Percentiles rank a stretch among this genome's conserved stretches.
Conservation (phyloP, 2,113 vertebrate species). For the Chloropsis hardwickii region DNA sequence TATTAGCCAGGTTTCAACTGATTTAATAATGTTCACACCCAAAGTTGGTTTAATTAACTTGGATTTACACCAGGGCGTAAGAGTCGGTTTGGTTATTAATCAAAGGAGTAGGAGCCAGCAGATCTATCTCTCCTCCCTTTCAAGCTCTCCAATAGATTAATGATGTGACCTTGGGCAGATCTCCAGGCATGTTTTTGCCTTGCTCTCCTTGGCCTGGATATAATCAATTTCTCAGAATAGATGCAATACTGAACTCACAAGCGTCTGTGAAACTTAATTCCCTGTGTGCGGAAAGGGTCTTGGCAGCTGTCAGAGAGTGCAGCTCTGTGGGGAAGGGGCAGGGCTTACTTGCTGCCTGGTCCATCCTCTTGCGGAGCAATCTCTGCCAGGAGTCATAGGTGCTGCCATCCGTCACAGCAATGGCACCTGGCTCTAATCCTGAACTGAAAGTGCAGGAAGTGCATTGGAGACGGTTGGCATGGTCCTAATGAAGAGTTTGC, state of each 20-base stretch:
- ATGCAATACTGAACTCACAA: slow-evolving; percentile 18
- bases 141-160: slow-evolving; percentile 30
- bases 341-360: neutral
- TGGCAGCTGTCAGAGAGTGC: slow-evolving; percentile 3
- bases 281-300: neutral
- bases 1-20: slow-evolving; percentile 14
- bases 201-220: neutral
- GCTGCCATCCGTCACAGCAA: neutral
- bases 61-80: neutral
- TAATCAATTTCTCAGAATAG: slow-evolving; percentile 58
- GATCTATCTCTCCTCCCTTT: neutral
- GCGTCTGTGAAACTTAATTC: slow-evolving; percentile 20
- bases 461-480: neutral
- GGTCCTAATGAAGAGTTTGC: neutral
- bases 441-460: neutral
- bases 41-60: slow-evolving; percentile 47
- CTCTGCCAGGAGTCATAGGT: neutral
- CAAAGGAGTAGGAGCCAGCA: neutral
- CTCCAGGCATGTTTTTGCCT: neutral
- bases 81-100: neutral
- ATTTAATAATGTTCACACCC: slow-evolving; percentile 31
- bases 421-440: neutral
- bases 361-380: neutral
- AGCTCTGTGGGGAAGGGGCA: neutral
- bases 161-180: slow-evolving; percentile 22